Evolutionary conservation across 2,888 invertebrate genomes (phyloP).

Genomic region (Syritta pipiens): DNA sequence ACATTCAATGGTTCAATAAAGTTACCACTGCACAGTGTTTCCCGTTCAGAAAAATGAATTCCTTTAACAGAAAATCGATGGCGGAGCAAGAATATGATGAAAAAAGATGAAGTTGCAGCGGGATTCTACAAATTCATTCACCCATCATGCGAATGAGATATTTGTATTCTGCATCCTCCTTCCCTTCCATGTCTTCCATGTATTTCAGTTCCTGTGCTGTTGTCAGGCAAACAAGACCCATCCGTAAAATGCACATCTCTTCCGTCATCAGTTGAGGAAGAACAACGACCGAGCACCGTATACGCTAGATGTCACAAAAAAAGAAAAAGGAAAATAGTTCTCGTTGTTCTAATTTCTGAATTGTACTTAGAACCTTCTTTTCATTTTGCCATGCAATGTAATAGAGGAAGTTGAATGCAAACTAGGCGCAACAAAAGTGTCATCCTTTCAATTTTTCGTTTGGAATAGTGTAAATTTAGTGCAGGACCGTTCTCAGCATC

Average conservation of each 20-base stretch:
- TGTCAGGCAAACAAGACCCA: conserved; percentile 53
- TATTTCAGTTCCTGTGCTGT: conserved; percentile 4
- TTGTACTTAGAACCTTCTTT: conserved; percentile 45
- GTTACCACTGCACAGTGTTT: conserved; percentile 5
- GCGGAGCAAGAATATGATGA: background rate
- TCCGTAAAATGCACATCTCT: conserved; percentile 63
- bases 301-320: conserved; percentile 48
- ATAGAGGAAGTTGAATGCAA: background rate
- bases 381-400: background rate
- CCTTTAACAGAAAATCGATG: background rate
- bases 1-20: background rate
- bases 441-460: conserved; percentile 29
- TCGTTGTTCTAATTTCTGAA: conserved; percentile 61
- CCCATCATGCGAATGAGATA: conserved; percentile 36
- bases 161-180: conserved; percentile 36
- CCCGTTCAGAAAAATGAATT: background rate
- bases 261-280: conserved; percentile 18
- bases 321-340: conserved; percentile 43
- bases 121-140: conserved; percentile 58
- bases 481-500: conserved; percentile 28
- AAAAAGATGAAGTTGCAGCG: background rate
- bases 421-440: conserved; percentile 36
- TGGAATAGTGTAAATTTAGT: conserved; percentile 31
- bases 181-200: background rate
- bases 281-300: conserved; percentile 35